Base-by-base conservation (phyloP, 2,797 vertebrate species). In the Myripristis jacobus region DNA sequence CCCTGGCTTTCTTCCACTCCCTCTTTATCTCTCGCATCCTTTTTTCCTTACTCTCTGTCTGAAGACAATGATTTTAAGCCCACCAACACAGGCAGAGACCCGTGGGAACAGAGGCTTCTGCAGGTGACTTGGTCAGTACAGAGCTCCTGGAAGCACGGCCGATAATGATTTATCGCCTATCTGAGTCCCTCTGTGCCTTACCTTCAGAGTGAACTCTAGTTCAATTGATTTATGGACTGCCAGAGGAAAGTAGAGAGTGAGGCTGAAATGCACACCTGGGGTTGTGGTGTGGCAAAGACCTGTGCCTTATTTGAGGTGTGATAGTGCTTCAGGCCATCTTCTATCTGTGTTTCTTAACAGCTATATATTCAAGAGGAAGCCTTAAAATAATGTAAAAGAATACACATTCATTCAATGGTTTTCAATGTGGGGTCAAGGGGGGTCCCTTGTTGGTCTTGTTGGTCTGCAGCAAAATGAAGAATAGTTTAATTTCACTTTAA, bases 111-210 rank as follows among this genome's bases (percentile, higher is more conserved):
- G 52, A 59, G 58, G 64, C 1, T 77, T 63, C 64, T 62, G 75
- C 76, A 48, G 82, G 80, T 85, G 84, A 79, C 70, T 76, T 63
- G 78, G 79, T 83, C 84, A 70, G 77, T 44, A 10, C 38, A 6
- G 43, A 51, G 59, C 72, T 81, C 47, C 3, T 2, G 70, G 73
- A 70, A 75, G 79, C 66, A 80, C 44, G 63, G 72, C 58, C 73
- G 4, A 9, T 71, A 71, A 83, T 83, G 77, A 86, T 90, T 81
- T 77, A 86, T 88, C 25, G 4, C 66, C 70, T 51, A 50, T 61
- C 61, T 66, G 70, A 76, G 71, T 84, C 79, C 72, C 76, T 34
- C 69, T 72, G 79, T 60, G 76, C 56, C 57, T 82, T 74, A 81
- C 79, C 84, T 86, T 77, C 58, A 65, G 10, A 18, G 48, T 81